phyloP scores from a whole-genome alignment of 2,888 invertebrate species.

The Xiphydria camelus region DNA sequence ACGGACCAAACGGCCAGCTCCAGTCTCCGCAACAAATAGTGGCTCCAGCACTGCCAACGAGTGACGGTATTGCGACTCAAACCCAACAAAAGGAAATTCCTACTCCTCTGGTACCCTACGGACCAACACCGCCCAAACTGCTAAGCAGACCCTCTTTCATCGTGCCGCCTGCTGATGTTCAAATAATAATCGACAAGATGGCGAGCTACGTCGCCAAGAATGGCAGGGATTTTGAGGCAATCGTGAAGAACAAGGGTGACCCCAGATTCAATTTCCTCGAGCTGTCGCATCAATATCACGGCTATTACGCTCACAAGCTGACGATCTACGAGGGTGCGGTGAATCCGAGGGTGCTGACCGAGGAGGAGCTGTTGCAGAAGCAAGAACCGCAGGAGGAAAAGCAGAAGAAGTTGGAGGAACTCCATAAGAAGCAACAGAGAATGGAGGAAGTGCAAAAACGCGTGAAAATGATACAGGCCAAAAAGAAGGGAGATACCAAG shows the following conservation, averaged over 20 bases:
- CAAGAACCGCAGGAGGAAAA: constrained; percentile 53
- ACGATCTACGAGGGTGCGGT: constrained; percentile 56
- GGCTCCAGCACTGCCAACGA: constrained; percentile 18
- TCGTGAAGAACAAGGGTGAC: constrained; percentile 82
- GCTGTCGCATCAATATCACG: constrained; percentile 73
- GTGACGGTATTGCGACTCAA: constrained; percentile 21
- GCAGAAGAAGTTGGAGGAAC: constrained; percentile 51
- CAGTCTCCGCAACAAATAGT: constrained; percentile 23
- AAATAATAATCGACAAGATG: constrained; percentile 93
- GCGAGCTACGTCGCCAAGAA: constrained; percentile 95
- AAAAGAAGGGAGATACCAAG: constrained; percentile 48
- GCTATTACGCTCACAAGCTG: constrained; percentile 78
- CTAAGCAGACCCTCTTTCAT: constrained; percentile 60
- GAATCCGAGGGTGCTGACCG: constrained; percentile 49
- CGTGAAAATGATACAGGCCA: constrained; percentile 53
- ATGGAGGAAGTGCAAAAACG: constrained; percentile 55
- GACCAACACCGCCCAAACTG: constrained; percentile 45
- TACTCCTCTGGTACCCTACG: constrained; percentile 49
- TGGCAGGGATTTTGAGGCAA: constrained; percentile 90
- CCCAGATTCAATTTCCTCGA: constrained; percentile 86
- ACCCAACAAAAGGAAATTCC: constrained; percentile 33
- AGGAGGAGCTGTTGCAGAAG: constrained; percentile 50
- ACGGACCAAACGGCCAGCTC: constrained; percentile 45
- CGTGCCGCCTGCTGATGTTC: constrained; percentile 79
- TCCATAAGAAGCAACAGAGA: constrained; percentile 52